Conservation (phyloP, 2,113 vertebrate genomes). For the Oncorhynchus masou region DNA sequence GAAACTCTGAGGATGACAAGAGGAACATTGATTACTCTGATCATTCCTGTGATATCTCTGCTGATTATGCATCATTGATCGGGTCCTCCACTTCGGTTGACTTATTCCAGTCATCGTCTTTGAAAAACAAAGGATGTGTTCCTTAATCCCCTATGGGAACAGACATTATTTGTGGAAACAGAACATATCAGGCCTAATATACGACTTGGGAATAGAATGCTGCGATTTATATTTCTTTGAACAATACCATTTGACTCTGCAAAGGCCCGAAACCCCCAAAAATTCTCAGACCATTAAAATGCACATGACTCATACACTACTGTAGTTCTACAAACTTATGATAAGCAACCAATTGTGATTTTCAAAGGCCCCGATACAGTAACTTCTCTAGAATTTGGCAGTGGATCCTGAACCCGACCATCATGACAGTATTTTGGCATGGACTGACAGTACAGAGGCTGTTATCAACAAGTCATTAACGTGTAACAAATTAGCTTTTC, state of each 20-base stretch:
- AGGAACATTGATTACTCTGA: neutral
- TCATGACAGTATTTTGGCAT: conserved; percentile 42
- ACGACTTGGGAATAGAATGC: neutral
- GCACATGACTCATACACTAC: conserved; percentile 29
- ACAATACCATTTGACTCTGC: neutral
- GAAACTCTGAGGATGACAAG: neutral
- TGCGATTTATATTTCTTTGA: neutral
- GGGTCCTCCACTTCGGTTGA: neutral
- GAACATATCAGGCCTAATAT: no score
- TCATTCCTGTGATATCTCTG: neutral
- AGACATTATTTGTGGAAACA: no score
- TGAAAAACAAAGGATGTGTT: no score
- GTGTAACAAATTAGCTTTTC: conserved; percentile 64
- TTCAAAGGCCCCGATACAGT: conserved; percentile 10
- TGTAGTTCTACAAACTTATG: conserved; percentile 47
- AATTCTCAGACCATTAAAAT: conserved; percentile 40
- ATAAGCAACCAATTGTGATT: conserved; percentile 32
- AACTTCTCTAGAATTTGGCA: conserved; percentile 29
- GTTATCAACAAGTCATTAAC: conserved; percentile 67
- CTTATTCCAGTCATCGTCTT: no score
- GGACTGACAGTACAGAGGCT: conserved; percentile 26
- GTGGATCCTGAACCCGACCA: conserved; percentile 7
- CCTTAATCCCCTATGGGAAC: no score
- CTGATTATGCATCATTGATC: neutral
- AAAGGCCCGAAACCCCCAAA: conserved; percentile 11